A percentile compares a stretch with the other conserved stretches of the same genome.
Evolutionary conservation across 1,140 invertebrate genomes (phyloP).

Genomic region (Telenomus remus): DNA sequence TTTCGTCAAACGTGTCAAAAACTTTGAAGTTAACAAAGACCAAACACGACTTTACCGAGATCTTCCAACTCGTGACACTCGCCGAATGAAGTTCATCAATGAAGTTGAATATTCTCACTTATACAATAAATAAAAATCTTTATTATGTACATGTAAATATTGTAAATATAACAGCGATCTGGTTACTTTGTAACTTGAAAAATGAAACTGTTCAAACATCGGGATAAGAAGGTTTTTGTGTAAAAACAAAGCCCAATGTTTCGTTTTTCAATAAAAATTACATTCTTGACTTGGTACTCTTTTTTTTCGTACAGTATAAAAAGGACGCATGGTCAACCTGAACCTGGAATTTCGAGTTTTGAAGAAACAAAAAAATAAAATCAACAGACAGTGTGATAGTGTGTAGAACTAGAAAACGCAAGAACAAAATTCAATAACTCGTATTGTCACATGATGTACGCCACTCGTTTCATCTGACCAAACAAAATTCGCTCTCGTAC

Average conservation of each 20-base stretch:
- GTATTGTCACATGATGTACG: conserved; percentile 7
- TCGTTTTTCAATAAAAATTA: conserved; percentile 14
- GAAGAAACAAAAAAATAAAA: conserved; percentile 3
- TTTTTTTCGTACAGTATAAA: conserved; percentile 16
- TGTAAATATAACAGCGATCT: conserved; percentile 2
- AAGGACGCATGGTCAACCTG: conserved; percentile 15
- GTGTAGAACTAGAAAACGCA: background rate
- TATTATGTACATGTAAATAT: conserved; percentile 13
- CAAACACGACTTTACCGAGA: conserved; percentile 4
- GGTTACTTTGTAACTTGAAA: background rate
- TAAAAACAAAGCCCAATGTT: too few relatives aligned
- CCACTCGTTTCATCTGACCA: background rate
- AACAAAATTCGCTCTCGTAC: background rate
- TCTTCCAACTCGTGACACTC: background rate
- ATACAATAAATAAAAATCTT: conserved; percentile 10
- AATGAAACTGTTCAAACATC: too few relatives aligned
- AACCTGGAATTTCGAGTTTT: conserved; percentile 24
- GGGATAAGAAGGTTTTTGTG: too few relatives aligned
- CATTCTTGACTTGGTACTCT: conserved; percentile 7
- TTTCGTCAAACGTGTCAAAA: conserved; percentile 58
- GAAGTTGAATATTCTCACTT: background rate
- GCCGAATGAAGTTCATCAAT: too few relatives aligned
- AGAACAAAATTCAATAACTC: background rate
- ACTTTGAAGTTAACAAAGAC: conserved; percentile 29
- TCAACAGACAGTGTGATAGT: too few relatives aligned